Percentiles rank a stretch among this genome's conserved stretches.
Conservation (phyloP, 2,113 vertebrate genomes). For the Scophthalmus maximus region DNA sequence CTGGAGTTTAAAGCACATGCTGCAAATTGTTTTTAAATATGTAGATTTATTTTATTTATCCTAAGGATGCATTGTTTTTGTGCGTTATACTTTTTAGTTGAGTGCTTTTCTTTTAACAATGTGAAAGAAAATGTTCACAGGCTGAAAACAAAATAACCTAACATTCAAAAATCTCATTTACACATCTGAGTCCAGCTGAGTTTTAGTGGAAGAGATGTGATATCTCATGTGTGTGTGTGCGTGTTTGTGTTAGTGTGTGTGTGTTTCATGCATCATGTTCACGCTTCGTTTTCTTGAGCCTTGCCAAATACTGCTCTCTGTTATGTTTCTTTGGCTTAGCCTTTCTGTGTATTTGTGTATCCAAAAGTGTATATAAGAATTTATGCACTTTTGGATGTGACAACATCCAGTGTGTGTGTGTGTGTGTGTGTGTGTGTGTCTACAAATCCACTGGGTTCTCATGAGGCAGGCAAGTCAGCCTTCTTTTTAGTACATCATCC, state of each 20-base stretch:
- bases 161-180: not conserved
- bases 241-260: too few relatives aligned
- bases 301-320: conserved; percentile 28
- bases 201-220: not conserved
- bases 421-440: not conserved
- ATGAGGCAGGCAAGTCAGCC: conserved; percentile 7
- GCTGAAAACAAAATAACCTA: not conserved
- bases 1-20: too few relatives aligned
- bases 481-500: conserved; percentile 35
- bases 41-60: too few relatives aligned
- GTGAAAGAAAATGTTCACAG: too few relatives aligned
- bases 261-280: conserved; percentile 6
- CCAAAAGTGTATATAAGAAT: conserved; percentile 1
- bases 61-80: too few relatives aligned
- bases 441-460: conserved; percentile 12
- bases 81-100: too few relatives aligned
- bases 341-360: not conserved
- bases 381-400: not conserved
- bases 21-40: too few relatives aligned
- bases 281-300: too few relatives aligned
- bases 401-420: not conserved
- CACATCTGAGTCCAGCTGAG: not conserved
- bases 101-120: too few relatives aligned
- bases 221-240: conserved; percentile 3
- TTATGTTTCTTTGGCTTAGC: conserved; percentile 20